These are phyloP conservation scores for Australoheros scitulus DNA, from an alignment of 2,113 vertebrate genomes.

Conservation along the genomic window DNA sequence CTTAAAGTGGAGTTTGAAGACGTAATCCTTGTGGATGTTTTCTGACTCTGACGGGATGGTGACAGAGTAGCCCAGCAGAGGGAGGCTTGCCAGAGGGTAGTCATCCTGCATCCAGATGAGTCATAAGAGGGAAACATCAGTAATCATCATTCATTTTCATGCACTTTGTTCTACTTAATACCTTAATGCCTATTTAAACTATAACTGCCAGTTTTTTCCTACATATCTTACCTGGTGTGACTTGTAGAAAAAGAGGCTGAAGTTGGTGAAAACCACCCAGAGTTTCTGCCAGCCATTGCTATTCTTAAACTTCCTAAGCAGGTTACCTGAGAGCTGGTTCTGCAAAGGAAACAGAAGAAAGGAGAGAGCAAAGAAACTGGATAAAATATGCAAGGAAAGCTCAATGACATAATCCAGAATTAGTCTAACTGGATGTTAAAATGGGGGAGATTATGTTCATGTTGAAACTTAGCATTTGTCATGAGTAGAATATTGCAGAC, in stretches of 20 bases:
- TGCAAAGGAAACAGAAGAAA: constrained; percentile 64
- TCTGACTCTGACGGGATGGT: constrained; percentile 92
- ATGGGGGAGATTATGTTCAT: neutral
- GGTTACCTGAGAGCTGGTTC: constrained; percentile 97
- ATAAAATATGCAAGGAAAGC: neutral
- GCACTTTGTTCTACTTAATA: too few relatives aligned
- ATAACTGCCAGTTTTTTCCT: neutral
- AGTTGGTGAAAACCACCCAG: constrained; percentile 99
- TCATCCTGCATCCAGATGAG: constrained; percentile 83
- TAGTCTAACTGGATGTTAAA: neutral
- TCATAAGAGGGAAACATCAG: neutral
- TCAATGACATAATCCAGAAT: neutral
- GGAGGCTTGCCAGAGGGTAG: constrained; percentile 96
- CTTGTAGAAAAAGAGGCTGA: constrained; percentile 99
- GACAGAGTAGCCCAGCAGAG: constrained; percentile 94
- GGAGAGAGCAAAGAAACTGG: neutral
- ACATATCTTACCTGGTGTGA: constrained; percentile 84
- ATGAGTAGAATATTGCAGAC: neutral
- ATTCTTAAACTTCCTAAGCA: constrained; percentile 98
- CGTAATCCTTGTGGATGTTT: constrained; percentile 97
- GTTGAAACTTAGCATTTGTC: neutral
- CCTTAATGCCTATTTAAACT: neutral
- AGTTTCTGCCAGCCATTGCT: constrained; percentile 99
- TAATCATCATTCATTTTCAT: neutral
- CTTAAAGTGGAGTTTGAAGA: constrained; percentile 98